Base-by-base conservation (phyloP, 2,797 vertebrate genomes). In the Gymnothorax reevesii region DNA sequence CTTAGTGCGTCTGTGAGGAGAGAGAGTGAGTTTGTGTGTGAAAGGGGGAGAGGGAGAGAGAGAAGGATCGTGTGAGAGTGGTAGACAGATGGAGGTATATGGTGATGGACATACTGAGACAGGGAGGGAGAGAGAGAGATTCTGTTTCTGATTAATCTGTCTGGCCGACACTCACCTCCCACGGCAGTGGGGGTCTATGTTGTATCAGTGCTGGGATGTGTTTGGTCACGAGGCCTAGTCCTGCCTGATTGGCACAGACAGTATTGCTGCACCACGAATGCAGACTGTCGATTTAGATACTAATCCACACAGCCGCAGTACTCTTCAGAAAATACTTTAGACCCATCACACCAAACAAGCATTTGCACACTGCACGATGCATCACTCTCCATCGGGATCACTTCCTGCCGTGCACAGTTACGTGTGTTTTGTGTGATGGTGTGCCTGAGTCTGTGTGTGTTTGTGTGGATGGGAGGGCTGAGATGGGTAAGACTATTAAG, bases 111-210 rank as follows among this genome's bases (percentile, higher is more conserved):
- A 60, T 13, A 13, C 0, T 15, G 59, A 62, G 17, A 5, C 17
- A 4, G 20, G 13, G 25, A 33, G 69, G 12, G 27, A 33, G 69
- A 73, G 69, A 73, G 25, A 33, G 82, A 86, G 57, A 88, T 89
- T 93, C 96, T 97, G 96, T 71, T 97, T 96, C 94, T 95, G 90
- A 96, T 97, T 97, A 96, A 90, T 92, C 79, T 66, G 15, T 89
- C 80, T 90, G 90, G 86, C 91, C 87, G 87, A 84, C 87, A 85
- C 86, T 91, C 88, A 82, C 88, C 90, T 90, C 90, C 90, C 86
- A 84, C 3, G 86, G 88, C 88, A 92, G 49, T 73, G 57, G 88
- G 90, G 89, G 88, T 15, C 64, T 52, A 62, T 80, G 90, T 91
- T 90, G 91, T 92, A 87, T 88, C 77, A 87, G 90, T 88, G 57